These are phyloP conservation scores for Raja brachyura DNA, from an alignment of 2,113 vertebrate genomes.

Conservation along the genomic window DNA sequence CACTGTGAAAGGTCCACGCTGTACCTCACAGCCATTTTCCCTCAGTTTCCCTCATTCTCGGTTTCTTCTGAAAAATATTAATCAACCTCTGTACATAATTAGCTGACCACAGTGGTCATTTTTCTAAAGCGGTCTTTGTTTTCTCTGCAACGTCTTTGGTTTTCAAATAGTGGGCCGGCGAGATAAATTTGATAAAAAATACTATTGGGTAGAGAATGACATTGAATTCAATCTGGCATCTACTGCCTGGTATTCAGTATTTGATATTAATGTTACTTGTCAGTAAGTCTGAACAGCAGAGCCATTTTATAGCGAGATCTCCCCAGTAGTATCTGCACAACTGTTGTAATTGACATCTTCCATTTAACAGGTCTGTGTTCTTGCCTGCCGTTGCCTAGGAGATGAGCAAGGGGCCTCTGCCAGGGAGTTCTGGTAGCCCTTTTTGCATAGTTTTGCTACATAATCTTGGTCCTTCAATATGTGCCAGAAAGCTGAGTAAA, in stretches of 20 bases:
- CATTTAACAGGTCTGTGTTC: constrained; percentile 67
- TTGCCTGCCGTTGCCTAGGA: constrained; percentile 72
- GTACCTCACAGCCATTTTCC: not conserved
- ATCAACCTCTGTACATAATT: constrained; percentile 47
- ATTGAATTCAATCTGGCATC: accelerated
- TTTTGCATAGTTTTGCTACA: constrained; percentile 54
- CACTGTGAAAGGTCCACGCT: not conserved
- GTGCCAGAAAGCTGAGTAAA: constrained; percentile 26
- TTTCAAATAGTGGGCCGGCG: constrained; percentile 42
- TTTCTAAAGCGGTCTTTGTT: constrained; percentile 41
- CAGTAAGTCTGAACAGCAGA: constrained; percentile 50
- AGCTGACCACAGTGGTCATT: constrained; percentile 50
- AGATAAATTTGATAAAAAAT: not conserved
- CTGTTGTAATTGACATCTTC: constrained; percentile 82
- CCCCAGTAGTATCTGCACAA: constrained; percentile 58
- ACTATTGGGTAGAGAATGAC: accelerated
- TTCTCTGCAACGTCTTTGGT: constrained; percentile 44
- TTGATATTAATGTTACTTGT: constrained; percentile 48
- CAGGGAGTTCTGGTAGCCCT: constrained; percentile 53
- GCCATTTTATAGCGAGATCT: not conserved
- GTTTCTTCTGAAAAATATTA: constrained; percentile 48
- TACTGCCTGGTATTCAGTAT: not conserved
- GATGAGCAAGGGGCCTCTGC: constrained; percentile 60
- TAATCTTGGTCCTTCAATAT: constrained; percentile 39
- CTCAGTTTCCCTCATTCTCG: not conserved